Conservation (phyloP, 2,888 invertebrate species). For the Drosophila atroscutellata region DNA sequence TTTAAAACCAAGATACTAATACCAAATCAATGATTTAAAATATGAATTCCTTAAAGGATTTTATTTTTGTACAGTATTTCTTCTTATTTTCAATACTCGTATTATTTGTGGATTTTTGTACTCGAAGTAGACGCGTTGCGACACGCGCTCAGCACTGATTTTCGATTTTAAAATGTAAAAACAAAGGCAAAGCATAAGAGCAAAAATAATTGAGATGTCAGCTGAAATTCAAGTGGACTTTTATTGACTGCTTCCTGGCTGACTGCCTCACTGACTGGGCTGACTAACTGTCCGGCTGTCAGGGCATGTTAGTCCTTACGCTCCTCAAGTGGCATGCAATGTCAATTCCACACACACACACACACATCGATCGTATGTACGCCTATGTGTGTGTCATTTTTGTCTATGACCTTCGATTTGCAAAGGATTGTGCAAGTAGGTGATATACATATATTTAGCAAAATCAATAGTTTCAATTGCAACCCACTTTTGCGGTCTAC, state of each 20-base stretch:
- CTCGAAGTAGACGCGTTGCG: too few species aligned
- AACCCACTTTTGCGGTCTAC: slow-evolving; percentile 9
- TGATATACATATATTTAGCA: slow-evolving; percentile 47
- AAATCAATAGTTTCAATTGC: slow-evolving; percentile 65
- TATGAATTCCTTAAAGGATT: background rate
- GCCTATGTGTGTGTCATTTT: slow-evolving; percentile 9
- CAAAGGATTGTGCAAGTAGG: slow-evolving; percentile 28
- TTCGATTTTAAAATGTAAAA: slow-evolving; percentile 18
- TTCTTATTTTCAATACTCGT: background rate
- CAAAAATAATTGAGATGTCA: slow-evolving; percentile 78
- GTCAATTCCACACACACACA: slow-evolving; percentile 39
- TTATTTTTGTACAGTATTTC: background rate
- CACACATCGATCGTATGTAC: background rate
- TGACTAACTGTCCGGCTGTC: slow-evolving; percentile 31
- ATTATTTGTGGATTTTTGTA: background rate
- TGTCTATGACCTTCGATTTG: slow-evolving; percentile 47
- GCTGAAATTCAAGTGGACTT: slow-evolving; percentile 76
- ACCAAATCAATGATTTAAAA: background rate
- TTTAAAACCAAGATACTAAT: background rate
- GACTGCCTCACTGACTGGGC: slow-evolving; percentile 26
- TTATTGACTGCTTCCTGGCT: slow-evolving; percentile 73
- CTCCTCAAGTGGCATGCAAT: slow-evolving; percentile 50
- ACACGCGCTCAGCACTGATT: slow-evolving; percentile 5
- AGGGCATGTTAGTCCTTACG: slow-evolving; percentile 38
- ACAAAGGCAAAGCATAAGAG: slow-evolving; percentile 50